Evolutionary conservation across 2,888 invertebrate species (phyloP).

Genomic region (Coelogynopora nodosa): DNA sequence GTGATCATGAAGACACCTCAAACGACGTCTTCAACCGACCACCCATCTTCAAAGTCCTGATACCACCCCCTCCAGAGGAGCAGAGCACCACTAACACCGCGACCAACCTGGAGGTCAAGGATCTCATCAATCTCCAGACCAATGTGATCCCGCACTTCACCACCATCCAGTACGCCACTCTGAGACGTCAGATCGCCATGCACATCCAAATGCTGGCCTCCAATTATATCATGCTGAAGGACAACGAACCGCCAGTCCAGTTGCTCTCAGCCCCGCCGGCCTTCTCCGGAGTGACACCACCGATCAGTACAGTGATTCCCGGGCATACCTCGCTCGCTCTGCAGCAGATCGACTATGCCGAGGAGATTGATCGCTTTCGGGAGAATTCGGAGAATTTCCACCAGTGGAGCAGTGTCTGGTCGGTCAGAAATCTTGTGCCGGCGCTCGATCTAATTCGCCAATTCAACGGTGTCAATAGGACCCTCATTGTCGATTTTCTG

Average conservation of each 20-base stretch:
- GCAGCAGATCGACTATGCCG: neutral
- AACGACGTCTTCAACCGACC: neutral
- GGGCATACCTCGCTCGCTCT: neutral
- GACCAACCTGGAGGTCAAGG: neutral
- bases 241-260: neutral
- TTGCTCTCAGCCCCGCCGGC: neutral
- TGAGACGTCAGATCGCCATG: neutral
- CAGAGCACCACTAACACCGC: neutral
- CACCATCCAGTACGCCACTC: neutral
- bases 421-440: neutral
- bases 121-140: conserved; percentile 10
- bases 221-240: neutral
- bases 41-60: neutral
- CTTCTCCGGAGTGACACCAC: neutral
- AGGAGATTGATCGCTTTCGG: neutral
- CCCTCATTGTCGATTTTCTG: neutral
- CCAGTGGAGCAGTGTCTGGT: neutral
- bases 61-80: neutral
- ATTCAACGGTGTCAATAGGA: neutral
- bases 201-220: neutral
- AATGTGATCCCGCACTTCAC: neutral
- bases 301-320: neutral
- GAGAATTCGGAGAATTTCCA: neutral
- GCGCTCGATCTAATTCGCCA: neutral
- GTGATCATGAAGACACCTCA: neutral